A percentile compares a stretch with the other conserved stretches of the same genome.
These are phyloP conservation scores for Ylistrum balloti DNA, from an alignment of 1,140 invertebrate species.

Conservation along the genomic window DNA sequence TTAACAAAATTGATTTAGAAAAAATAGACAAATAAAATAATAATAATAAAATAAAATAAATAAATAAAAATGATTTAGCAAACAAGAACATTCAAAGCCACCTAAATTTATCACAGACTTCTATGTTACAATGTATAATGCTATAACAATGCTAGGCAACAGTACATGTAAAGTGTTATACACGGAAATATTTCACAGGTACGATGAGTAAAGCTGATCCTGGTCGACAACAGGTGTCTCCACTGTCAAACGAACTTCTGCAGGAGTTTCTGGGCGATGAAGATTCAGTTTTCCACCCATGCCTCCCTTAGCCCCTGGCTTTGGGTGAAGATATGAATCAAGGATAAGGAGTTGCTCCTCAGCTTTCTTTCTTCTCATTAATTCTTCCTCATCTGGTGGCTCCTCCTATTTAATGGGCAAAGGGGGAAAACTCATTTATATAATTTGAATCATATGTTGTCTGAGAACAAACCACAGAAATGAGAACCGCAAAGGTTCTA, in stretches of 20 bases:
- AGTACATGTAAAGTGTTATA: neutral
- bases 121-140: neutral
- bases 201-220: neutral
- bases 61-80: neutral
- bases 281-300: conserved; percentile 7
- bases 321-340: conserved; percentile 15
- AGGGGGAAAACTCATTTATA: neutral
- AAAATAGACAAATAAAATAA: neutral
- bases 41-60: neutral
- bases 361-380: neutral
- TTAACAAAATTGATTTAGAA: too few species aligned
- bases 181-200: neutral
- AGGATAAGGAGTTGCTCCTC: neutral
- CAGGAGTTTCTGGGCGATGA: neutral
- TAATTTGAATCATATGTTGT: neutral
- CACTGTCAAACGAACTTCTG: neutral
- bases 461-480: too few species aligned
- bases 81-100: conserved; percentile 10
- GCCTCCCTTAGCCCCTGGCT: neutral
- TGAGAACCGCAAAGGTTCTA: too few species aligned
- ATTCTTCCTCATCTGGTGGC: conserved; percentile 1
- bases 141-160: neutral
- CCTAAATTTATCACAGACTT: neutral
- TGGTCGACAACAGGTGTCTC: neutral
- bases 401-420: neutral